These are phyloP conservation scores for Rhynchomys soricoides DNA, from an alignment of 2,113 vertebrate species.

Conservation along the genomic window DNA sequence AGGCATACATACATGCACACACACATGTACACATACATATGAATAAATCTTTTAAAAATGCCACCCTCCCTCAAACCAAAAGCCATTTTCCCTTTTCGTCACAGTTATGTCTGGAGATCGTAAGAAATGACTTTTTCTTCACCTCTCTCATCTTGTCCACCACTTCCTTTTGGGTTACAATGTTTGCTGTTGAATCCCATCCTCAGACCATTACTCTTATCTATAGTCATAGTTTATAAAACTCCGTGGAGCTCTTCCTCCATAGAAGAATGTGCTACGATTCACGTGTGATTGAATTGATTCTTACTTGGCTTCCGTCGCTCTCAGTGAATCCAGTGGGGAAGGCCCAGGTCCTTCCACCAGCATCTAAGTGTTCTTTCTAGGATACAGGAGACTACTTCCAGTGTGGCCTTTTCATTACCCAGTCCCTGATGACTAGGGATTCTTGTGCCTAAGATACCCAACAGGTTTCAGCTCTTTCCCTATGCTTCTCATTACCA, in stretches of 20 bases:
- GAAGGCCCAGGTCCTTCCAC: neutral
- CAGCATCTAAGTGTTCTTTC: neutral
- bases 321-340: neutral
- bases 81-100: neutral
- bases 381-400: neutral
- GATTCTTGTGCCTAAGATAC: neutral
- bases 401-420: neutral
- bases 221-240: neutral
- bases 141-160: neutral
- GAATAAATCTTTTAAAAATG: neutral
- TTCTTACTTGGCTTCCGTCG: neutral
- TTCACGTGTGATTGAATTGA: neutral
- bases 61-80: neutral
- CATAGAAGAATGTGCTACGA: neutral
- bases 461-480: neutral
- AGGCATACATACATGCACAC: too few species aligned
- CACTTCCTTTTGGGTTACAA: neutral
- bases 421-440: neutral
- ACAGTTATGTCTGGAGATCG: neutral
- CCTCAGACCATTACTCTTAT: neutral
- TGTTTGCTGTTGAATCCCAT: neutral
- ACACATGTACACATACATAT: too few species aligned
- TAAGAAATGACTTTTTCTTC: slow-evolving; percentile 5
- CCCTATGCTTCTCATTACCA: neutral
- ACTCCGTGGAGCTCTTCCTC: neutral